A percentile compares a stretch with the other conserved stretches of the same genome.
phyloP scores from a whole-genome alignment of 2,113 vertebrate genomes.

The Eurystomus gularis region DNA sequence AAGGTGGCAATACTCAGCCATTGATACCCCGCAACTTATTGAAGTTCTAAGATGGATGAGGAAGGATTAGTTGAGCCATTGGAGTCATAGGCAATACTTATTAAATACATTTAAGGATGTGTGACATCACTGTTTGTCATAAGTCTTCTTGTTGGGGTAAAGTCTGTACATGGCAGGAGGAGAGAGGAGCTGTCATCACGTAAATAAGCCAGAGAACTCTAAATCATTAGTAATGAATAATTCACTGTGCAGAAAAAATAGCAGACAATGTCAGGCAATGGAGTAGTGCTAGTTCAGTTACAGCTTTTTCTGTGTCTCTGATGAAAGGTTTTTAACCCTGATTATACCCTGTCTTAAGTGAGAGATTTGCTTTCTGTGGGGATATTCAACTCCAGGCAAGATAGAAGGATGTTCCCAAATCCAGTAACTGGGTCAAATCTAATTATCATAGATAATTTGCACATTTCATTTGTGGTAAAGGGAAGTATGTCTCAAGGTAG shows the following conservation, averaged over 20 bases:
- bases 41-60: background rate
- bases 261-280: background rate
- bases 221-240: conserved; percentile 47
- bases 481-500: conserved; percentile 39
- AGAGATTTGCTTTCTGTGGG: conserved; percentile 33
- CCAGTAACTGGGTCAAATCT: conserved; percentile 62
- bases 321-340: conserved; percentile 53
- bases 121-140: conserved; percentile 37
- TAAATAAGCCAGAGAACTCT: conserved; percentile 4
- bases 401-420: conserved; percentile 53
- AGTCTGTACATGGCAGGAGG: background rate
- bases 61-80: background rate
- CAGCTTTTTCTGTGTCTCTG: background rate
- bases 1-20: conserved; percentile 5
- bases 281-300: conserved; percentile 23
- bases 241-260: background rate
- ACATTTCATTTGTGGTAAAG: conserved; percentile 31
- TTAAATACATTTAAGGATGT: background rate
- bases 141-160: background rate
- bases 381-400: conserved; percentile 47
- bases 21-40: background rate
- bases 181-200: background rate
- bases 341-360: background rate
- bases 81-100: background rate
- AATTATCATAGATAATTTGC: conserved; percentile 63